Percentiles rank a stretch among this genome's conserved stretches.
Evolutionary conservation across 2,113 vertebrate species (phyloP).

Genomic region (Mobula hypostoma): DNA sequence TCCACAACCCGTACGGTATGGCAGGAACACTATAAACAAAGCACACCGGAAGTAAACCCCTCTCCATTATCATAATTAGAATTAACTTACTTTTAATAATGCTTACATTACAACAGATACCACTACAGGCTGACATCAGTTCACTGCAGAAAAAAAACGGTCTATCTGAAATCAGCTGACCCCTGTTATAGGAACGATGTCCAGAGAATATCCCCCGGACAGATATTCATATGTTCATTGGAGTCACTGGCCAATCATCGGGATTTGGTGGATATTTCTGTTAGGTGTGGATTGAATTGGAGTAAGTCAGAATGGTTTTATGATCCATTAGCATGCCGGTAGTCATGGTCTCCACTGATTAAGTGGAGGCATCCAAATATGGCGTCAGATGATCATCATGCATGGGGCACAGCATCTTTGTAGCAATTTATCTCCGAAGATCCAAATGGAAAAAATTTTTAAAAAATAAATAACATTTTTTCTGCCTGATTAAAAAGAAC

Average conservation of each 20-base stretch:
- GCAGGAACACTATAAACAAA: too few relatives aligned
- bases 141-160: neutral
- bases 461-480: neutral
- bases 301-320: neutral
- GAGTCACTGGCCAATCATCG: neutral
- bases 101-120: too few relatives aligned
- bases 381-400: neutral
- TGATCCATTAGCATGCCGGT: neutral
- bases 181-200: neutral
- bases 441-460: neutral
- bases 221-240: too few relatives aligned
- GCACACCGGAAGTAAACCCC: too few relatives aligned
- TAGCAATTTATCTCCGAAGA: neutral
- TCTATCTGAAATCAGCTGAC: neutral
- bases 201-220: neutral
- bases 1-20: too few relatives aligned
- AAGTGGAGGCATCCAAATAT: neutral
- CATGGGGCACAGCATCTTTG: neutral
- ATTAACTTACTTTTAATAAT: too few relatives aligned
- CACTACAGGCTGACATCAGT: neutral
- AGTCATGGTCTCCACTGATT: neutral
- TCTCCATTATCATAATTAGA: too few relatives aligned
- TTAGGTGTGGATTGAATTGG: neutral
- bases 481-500: neutral
- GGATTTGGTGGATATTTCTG: neutral